These are phyloP conservation scores for Cephus cinctus DNA, from an alignment of 1,140 invertebrate genomes.

Conservation along the genomic window DNA sequence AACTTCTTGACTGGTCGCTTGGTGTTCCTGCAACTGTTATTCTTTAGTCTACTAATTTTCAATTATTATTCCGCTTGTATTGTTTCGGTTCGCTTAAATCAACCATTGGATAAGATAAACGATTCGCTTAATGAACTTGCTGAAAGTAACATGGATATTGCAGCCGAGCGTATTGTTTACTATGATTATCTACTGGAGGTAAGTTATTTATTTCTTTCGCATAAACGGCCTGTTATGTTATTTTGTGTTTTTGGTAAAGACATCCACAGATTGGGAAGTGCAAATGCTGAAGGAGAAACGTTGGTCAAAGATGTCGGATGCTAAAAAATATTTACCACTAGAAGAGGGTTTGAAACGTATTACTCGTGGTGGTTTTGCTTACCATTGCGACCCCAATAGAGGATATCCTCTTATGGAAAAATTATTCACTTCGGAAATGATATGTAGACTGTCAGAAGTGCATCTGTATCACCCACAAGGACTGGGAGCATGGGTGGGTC, in stretches of 20 bases:
- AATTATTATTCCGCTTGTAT: slow-evolving; percentile 46
- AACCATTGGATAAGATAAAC: slow-evolving; percentile 43
- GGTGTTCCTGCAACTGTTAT: slow-evolving; percentile 28
- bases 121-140: slow-evolving; percentile 40
- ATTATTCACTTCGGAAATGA: slow-evolving; percentile 26
- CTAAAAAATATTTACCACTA: slow-evolving; percentile 24
- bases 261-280: background rate
- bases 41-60: slow-evolving; percentile 39
- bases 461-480: slow-evolving; percentile 30
- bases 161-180: slow-evolving; percentile 38
- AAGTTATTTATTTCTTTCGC: slow-evolving; percentile 4
- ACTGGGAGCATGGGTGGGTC: slow-evolving; percentile 27
- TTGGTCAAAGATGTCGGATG: slow-evolving; percentile 27
- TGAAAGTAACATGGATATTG: slow-evolving; percentile 33
- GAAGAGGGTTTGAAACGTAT: slow-evolving; percentile 31
- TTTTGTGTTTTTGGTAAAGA: background rate
- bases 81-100: slow-evolving; percentile 42
- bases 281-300: slow-evolving; percentile 30
- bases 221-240: background rate
- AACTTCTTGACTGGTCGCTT: slow-evolving; percentile 27
- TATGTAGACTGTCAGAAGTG: slow-evolving; percentile 32
- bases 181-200: slow-evolving; percentile 42
- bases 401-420: slow-evolving; percentile 30
- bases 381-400: slow-evolving; percentile 32
- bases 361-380: slow-evolving; percentile 27